These are phyloP conservation scores for Zaprionus inermis DNA, from an alignment of 1,140 invertebrate genomes.

Conservation along the genomic window DNA sequence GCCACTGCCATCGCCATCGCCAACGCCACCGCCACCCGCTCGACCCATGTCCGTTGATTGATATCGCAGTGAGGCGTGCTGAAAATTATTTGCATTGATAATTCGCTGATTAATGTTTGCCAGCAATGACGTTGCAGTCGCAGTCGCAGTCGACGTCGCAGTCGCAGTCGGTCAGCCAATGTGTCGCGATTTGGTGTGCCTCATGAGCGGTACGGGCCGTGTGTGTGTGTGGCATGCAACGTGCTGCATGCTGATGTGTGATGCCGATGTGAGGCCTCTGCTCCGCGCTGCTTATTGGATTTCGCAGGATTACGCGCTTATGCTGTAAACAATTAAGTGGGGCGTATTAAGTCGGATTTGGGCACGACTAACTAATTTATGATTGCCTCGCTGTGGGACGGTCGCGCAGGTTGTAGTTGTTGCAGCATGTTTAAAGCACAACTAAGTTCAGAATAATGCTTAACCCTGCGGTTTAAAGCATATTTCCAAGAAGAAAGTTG, in stretches of 20 bases:
- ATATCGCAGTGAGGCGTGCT: constrained; percentile 82
- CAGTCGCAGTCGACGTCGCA: constrained; percentile 1
- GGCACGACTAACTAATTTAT: constrained; percentile 73
- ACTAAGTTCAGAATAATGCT: neutral
- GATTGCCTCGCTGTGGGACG: neutral
- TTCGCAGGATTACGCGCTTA: constrained; percentile 78
- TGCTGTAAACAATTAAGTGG: constrained; percentile 82
- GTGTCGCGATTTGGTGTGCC: constrained; percentile 70
- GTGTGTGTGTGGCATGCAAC: constrained; percentile 6
- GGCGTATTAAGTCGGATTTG: constrained; percentile 78
- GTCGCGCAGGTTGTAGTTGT: neutral
- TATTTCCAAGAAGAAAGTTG: no score
- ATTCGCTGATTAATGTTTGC: constrained; percentile 83
- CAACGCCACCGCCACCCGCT: neutral
- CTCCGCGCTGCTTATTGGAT: constrained; percentile 70
- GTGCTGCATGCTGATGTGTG: constrained; percentile 59
- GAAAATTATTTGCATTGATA: constrained; percentile 83
- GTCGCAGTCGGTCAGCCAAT: constrained; percentile 41
- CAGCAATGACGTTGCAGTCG: constrained; percentile 42
- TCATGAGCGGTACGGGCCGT: constrained; percentile 21
- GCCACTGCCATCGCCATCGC: neutral
- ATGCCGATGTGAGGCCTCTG: constrained; percentile 69
- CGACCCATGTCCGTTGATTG: constrained; percentile 61
- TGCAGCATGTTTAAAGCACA: neutral
- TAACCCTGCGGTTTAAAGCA: neutral